Evolutionary conservation across 2,888 invertebrate genomes (phyloP).

Genomic region (Drosophila prostipennis): DNA sequence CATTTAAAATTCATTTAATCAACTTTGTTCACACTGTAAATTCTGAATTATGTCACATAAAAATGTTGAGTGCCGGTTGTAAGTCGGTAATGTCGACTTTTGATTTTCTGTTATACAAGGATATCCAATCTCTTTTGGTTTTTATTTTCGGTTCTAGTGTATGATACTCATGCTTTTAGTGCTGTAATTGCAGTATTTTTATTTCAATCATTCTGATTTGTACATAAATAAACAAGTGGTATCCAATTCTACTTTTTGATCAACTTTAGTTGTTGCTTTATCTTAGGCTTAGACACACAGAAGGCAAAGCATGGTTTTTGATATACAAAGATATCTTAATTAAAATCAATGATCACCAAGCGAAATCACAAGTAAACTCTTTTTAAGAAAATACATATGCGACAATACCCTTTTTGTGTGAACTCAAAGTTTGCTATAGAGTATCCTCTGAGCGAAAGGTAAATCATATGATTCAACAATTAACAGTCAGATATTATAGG

Average conservation of each 20-base stretch:
- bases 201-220: constrained; percentile 24
- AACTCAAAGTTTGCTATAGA: constrained; percentile 31
- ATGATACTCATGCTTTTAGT: constrained; percentile 25
- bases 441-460: constrained; percentile 21
- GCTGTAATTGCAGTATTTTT: constrained; percentile 15
- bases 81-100: no score
- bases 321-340: constrained; percentile 9
- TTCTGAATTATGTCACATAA: no score
- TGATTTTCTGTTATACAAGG: background rate
- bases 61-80: no score
- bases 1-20: no score
- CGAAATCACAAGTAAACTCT: constrained; percentile 5
- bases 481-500: constrained; percentile 28
- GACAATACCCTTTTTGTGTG: constrained; percentile 62
- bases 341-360: constrained; percentile 3
- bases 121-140: background rate
- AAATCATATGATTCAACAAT: constrained; percentile 42
- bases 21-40: no score
- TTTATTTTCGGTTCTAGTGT: constrained; percentile 8
- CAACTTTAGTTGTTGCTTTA: constrained; percentile 16
- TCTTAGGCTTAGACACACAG: constrained; percentile 16
- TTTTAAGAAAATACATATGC: constrained; percentile 54
- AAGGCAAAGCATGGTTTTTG: constrained; percentile 33
- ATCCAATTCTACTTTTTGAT: background rate
- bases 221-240: constrained; percentile 15